Conservation (phyloP, 2,797 vertebrate genomes). For the Selene dorsalis region DNA sequence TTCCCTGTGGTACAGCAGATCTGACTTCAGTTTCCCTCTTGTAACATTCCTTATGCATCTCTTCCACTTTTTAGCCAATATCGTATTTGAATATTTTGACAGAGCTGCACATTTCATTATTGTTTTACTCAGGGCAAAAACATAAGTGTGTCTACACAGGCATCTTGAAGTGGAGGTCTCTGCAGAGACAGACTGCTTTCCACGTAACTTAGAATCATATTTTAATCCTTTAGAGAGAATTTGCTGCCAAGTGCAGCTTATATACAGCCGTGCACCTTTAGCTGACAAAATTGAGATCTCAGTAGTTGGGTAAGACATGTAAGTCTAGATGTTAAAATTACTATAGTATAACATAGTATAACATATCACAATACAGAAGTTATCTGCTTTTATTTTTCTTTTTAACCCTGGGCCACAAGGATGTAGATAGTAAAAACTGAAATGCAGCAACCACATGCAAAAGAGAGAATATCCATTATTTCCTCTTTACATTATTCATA, state of each 20-base stretch:
- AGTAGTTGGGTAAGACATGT: background rate
- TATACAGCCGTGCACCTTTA: background rate
- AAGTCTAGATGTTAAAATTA: conserved; percentile 9
- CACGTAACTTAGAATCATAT: background rate
- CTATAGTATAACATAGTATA: too few species aligned
- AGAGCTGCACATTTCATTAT: background rate
- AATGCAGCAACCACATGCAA: conserved; percentile 1
- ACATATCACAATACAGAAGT: too few species aligned
- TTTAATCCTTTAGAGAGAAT: background rate
- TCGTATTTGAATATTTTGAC: background rate
- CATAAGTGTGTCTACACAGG: background rate
- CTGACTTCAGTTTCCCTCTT: background rate
- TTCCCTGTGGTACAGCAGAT: background rate
- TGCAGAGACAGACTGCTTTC: background rate
- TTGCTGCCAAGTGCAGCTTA: background rate
- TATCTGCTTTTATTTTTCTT: background rate
- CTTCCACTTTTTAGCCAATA: background rate
- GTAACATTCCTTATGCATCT: background rate
- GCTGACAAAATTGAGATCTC: background rate
- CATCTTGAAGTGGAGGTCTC: background rate
- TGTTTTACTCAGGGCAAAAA: background rate
- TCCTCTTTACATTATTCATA: conserved; percentile 36
- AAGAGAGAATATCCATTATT: conserved; percentile 13
- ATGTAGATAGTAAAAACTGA: background rate
- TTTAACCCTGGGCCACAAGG: background rate